Conservation (phyloP, 2,113 vertebrate species). For the Xerus inauris region DNA sequence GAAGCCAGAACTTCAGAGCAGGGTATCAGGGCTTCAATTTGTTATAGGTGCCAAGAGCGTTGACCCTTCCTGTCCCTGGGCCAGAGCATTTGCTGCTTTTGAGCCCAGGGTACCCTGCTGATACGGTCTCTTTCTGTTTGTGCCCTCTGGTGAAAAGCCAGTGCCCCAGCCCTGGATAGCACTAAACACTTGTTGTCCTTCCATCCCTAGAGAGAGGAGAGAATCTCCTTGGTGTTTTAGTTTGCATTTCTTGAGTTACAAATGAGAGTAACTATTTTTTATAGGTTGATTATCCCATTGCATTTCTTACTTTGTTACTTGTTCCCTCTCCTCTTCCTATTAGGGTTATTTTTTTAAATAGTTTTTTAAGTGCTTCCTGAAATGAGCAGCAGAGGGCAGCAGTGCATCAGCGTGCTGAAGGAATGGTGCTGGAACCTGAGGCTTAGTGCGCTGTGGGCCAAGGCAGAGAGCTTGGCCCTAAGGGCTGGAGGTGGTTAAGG, state of each 20-base stretch:
- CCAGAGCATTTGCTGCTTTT: background rate
- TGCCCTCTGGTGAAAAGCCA: background rate
- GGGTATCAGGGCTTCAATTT: background rate
- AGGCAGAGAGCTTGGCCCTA: background rate
- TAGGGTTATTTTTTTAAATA: background rate
- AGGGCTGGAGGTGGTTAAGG: background rate
- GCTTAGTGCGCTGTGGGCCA: background rate
- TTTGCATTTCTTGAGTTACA: background rate
- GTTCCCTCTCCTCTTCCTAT: background rate
- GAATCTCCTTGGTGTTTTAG: background rate
- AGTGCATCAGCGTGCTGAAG: background rate
- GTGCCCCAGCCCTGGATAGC: background rate
- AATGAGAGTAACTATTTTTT: background rate
- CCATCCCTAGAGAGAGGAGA: background rate
- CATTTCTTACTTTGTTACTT: background rate
- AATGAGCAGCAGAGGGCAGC: conserved; percentile 67
- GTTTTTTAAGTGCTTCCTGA: conserved; percentile 15
- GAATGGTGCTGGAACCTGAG: no score
- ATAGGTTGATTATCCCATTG: background rate
- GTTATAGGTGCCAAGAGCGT: background rate
- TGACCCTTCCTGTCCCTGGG: background rate
- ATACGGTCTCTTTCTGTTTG: background rate
- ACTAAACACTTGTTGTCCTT: background rate
- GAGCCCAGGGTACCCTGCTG: background rate
- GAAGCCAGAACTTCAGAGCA: background rate